Percentiles rank a stretch among this genome's conserved stretches.
phyloP scores from a whole-genome alignment of 92 coral and sea anemone genomes.

The Siderastrea radians region DNA sequence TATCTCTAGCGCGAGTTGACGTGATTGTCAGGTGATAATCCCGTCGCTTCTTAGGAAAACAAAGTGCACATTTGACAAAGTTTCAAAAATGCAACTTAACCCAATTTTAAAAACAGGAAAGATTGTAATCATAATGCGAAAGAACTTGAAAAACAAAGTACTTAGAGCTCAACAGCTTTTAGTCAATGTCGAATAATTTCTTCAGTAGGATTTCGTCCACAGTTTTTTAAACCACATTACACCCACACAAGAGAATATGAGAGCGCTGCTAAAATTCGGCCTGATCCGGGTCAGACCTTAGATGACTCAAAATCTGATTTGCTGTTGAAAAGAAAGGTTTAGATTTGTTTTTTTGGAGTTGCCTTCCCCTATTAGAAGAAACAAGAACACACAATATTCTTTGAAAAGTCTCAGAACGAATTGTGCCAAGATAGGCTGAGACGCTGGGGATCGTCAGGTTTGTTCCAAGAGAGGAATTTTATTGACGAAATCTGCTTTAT shows the following conservation, averaged over 20 bases:
- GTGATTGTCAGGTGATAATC: background rate
- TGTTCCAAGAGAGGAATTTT: background rate
- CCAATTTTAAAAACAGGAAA: background rate
- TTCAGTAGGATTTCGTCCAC: background rate
- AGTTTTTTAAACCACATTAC: too few relatives aligned
- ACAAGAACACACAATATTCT: too few relatives aligned
- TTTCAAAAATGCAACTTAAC: background rate
- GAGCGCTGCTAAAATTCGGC: too few relatives aligned
- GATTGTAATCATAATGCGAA: background rate
- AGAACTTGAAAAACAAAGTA: slow-evolving; percentile 2
- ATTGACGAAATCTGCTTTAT: background rate
- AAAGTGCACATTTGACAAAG: background rate
- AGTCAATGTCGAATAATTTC: background rate
- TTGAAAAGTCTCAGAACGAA: too few relatives aligned
- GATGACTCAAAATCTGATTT: too few relatives aligned
- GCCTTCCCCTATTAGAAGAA: too few relatives aligned
- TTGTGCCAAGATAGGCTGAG: too few relatives aligned
- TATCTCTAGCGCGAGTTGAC: background rate
- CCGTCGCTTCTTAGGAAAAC: background rate
- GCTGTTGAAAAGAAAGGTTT: too few relatives aligned
- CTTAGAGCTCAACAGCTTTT: background rate
- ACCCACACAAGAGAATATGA: too few relatives aligned
- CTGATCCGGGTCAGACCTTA: too few relatives aligned
- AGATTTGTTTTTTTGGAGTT: too few relatives aligned
- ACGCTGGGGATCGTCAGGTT: too few relatives aligned